Evolutionary conservation across 2,888 invertebrate species (phyloP), one percentile per base, ranked within the genome.

Genomic region (Eristalinus aeneus): DNA sequence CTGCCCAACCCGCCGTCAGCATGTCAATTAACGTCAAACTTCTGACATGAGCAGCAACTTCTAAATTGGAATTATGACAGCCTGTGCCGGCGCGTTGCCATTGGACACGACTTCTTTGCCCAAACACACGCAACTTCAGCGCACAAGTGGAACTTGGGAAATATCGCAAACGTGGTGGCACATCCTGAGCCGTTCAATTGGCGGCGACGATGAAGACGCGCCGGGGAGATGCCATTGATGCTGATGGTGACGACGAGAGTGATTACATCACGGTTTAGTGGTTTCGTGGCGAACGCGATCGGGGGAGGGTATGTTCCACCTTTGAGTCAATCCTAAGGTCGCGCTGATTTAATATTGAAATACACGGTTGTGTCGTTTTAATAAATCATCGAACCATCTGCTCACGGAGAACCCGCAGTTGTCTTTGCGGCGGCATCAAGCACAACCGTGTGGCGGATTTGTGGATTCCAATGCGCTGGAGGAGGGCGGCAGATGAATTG

Each of bases 181-280:
- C 85, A 73, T 76, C 76, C 69, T 80, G 27, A 3, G 46, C 46
- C 46, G n/a, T n/a, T 46, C 46, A 46, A 8, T 4, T n/a, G 39
- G 34, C n/a, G 39, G 34, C 10, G 2, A 34, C 4, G 34, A n/a
- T 46, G 39, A 46, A 6, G 46, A 16, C 16, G 27, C 27, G 27
- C 27, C 2, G 5, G 5, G 46, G 39, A 39, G 39, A 85, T 80
- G 61, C 22, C 32, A 34, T 31, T 34, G 32, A 56, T 58, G 32
- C 9, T 56, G 68, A 54, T 68, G 67, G 8, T 32, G 56, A 23
- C 36, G 69, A 23, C 23, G 23, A 34, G 58, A 72, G 65, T 75
- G 72, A 85, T 85, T 85, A 77, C 85, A 85, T 81, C 85, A 81
- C 60, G 81, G 85, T 81, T 85, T 85, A 56, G 85, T 68, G 85